These are phyloP conservation scores for Odocoileus hemionus DNA, from an alignment of 2,113 vertebrate species.

Conservation along the genomic window DNA sequence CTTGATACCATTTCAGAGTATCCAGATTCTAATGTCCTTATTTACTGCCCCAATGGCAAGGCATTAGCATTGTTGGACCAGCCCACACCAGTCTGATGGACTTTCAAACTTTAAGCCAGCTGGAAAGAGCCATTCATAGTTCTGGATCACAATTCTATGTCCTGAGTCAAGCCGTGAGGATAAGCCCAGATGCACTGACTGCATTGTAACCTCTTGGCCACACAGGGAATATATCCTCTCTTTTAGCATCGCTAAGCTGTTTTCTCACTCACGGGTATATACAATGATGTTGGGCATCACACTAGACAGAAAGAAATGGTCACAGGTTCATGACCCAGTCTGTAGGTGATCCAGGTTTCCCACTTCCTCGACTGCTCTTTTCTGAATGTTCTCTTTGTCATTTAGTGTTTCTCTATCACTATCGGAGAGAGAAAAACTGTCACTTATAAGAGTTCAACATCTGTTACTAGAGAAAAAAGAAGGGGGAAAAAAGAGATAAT, in stretches of 20 bases:
- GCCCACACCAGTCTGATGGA: not conserved
- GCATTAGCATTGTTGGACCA: not conserved
- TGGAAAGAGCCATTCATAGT: not conserved
- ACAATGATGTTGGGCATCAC: not conserved
- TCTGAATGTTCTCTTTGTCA: not conserved
- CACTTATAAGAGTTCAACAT: not conserved
- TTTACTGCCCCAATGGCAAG: not conserved
- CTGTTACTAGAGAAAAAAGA: not conserved
- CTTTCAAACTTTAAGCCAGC: not conserved
- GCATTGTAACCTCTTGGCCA: not conserved
- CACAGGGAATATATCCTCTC: not conserved
- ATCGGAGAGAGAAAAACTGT: not conserved
- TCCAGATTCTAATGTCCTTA: not conserved
- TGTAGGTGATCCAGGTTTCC: not conserved
- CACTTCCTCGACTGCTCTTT: not conserved
- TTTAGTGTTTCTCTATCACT: not conserved
- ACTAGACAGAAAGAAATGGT: not conserved
- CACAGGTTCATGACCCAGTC: not conserved
- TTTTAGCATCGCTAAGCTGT: not conserved
- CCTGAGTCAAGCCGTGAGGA: not conserved
- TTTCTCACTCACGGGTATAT: not conserved
- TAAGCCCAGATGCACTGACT: not conserved
- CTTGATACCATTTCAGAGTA: not conserved
- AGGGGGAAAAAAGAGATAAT: too few relatives aligned
- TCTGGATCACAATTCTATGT: not conserved